phyloP scores from a whole-genome alignment of 2,797 vertebrate genomes.

The Antennarius maculatus region DNA sequence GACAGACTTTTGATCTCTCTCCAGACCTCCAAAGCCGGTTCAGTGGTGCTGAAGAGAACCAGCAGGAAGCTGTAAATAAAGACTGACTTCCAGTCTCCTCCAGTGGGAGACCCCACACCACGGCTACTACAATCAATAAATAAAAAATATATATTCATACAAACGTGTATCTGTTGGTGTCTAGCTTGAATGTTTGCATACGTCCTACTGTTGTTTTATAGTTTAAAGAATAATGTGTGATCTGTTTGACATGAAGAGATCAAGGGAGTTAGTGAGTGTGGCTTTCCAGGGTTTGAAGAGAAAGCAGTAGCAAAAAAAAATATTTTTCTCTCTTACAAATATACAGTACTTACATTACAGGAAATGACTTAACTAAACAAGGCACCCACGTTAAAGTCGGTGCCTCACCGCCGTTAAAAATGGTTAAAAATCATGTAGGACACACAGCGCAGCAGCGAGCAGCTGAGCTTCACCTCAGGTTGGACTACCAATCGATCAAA shows the following conservation, averaged over 20 bases:
- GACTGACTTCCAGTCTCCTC: slow-evolving; percentile 21
- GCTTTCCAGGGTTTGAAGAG: background rate
- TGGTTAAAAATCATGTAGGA: too few relatives aligned
- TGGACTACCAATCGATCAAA: too few relatives aligned
- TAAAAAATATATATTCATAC: slow-evolving; percentile 14
- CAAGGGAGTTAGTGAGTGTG: background rate
- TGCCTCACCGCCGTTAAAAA: too few relatives aligned
- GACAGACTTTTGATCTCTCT: slow-evolving; percentile 11
- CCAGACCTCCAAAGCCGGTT: slow-evolving; percentile 76
- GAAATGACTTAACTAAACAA: too few relatives aligned
- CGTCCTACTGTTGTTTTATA: background rate
- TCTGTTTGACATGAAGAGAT: background rate
- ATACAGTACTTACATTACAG: background rate
- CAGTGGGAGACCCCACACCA: slow-evolving; percentile 41
- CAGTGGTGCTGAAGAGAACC: slow-evolving; percentile 75
- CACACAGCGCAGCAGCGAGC: too few relatives aligned
- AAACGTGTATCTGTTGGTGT: slow-evolving; percentile 18
- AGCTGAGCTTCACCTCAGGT: too few relatives aligned
- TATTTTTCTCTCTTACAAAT: background rate
- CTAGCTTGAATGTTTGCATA: background rate
- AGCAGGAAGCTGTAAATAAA: slow-evolving; percentile 80
- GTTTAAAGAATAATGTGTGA: background rate
- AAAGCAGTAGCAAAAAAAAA: background rate
- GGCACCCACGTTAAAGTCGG: too few relatives aligned
- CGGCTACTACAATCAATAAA: slow-evolving; percentile 56